phyloP scores from a whole-genome alignment of 2,888 invertebrate species.

The Bombylius major region DNA sequence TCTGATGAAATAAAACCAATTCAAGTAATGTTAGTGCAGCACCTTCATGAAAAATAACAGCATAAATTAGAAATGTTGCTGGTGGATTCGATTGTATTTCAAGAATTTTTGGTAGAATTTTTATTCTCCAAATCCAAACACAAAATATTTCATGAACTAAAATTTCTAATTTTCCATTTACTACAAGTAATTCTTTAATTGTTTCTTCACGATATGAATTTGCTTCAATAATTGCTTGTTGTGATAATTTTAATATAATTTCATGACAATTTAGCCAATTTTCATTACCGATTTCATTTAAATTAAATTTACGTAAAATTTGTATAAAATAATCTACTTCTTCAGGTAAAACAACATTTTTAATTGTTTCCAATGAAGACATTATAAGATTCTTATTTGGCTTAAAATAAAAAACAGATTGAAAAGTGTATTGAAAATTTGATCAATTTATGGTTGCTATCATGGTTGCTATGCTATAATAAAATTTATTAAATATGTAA shows the following conservation, averaged over 20 bases:
- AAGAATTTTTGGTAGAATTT: slow-evolving; percentile 65
- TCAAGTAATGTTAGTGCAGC: slow-evolving; percentile 69
- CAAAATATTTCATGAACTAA: slow-evolving; percentile 73
- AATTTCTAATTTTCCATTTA: slow-evolving; percentile 39
- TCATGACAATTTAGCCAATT: slow-evolving; percentile 78
- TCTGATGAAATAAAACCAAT: slow-evolving; percentile 67
- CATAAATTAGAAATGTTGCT: slow-evolving; percentile 64
- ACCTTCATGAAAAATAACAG: slow-evolving; percentile 69
- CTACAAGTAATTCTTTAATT: slow-evolving; percentile 68
- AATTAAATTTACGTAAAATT: slow-evolving; percentile 50
- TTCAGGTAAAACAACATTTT: slow-evolving; percentile 47
- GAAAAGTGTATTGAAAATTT: no score
- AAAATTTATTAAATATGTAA: no score
- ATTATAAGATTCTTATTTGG: no score
- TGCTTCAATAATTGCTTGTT: slow-evolving; percentile 77
- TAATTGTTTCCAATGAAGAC: slow-evolving; percentile 14
- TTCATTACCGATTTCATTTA: slow-evolving; percentile 55
- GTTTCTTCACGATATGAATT: slow-evolving; percentile 65
- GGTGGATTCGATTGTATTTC: slow-evolving; percentile 51
- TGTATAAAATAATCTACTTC: slow-evolving; percentile 66
- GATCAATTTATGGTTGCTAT: no score
- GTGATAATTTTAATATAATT: slow-evolving; percentile 69
- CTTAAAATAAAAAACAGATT: no score
- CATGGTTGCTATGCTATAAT: no score
- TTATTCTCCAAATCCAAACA: slow-evolving; percentile 73